Evolutionary conservation across 2,888 invertebrate genomes (phyloP), one percentile per base, ranked within the genome.

Genomic region (Hypercompe scribonia): DNA sequence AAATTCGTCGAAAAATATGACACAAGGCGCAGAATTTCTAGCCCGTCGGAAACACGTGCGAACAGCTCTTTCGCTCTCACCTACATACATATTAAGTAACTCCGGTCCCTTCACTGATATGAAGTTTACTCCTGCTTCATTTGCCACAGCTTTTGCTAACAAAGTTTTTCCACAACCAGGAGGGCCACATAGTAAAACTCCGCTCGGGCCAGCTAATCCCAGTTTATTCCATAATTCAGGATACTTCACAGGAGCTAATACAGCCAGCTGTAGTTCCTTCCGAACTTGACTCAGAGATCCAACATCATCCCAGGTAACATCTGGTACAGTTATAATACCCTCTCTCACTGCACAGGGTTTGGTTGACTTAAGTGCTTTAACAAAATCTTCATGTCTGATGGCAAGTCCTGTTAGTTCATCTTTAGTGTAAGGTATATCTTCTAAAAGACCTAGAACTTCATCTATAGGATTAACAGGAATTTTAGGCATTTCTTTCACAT

Each of bases 91-190:
- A 90, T 99, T 99, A 74, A 99, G 96, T 71, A 99, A 94, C 93
- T 99, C 99, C 0, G 99, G 99, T 28, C 99, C 99, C 95, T 99
- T 99, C 1, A 99, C 99, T 13, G 99, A 99, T 86, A 99, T 99
- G 86, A 99, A 99, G 94, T 99, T 99, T 63, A 99, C 98, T 50
- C 99, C 99, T 61, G 99, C 99, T 94, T 99, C 99, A 94, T 99
- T 99, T 0, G 99, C 99, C 61, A 99, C 97, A 36, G 99, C 99
- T 96, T 99, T 99, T 2, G 99, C 99, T 70, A 99, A 93, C 42
- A 99, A 96, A 0, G 99, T 99, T 96, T 99, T 99, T 68, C 98
- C 98, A 90, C 98, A 98, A 71, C 99, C 99, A 10, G 99, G 99
- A 11, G 99, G 99, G 0, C 99, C 99, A 91, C 99, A 99, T 3